Percentiles rank a stretch among this genome's conserved stretches.
These are phyloP conservation scores for Eledona agricola DNA, from an alignment of 2,888 invertebrate genomes.

Conservation along the genomic window DNA sequence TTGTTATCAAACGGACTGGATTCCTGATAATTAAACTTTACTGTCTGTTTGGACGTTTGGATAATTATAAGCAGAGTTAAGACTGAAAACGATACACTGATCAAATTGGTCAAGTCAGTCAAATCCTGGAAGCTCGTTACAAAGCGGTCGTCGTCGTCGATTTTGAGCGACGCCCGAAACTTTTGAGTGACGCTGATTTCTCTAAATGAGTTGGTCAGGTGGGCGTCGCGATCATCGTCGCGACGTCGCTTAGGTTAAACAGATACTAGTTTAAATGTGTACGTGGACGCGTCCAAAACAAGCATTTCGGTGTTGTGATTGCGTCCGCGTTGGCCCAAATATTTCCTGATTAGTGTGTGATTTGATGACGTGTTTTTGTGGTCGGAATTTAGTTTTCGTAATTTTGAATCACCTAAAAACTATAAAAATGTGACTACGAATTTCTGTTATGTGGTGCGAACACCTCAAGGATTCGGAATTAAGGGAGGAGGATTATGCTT, in stretches of 20 bases:
- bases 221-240: constrained; percentile 42
- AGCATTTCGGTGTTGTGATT: constrained; percentile 36
- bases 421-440: constrained; percentile 19
- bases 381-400: too few species aligned
- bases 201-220: constrained; percentile 44
- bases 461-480: too few species aligned
- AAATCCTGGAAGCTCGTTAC: too few species aligned
- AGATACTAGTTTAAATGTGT: constrained; percentile 47
- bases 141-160: too few species aligned
- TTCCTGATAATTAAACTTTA: constrained; percentile 24
- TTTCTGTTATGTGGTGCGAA: constrained; percentile 9
- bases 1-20: constrained; percentile 11
- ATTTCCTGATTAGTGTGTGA: constrained; percentile 7
- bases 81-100: constrained; percentile 10
- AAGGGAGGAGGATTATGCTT: constrained; percentile 37
- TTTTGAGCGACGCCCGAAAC: too few species aligned
- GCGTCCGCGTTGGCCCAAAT: constrained; percentile 25
- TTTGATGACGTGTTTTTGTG: constrained; percentile 1
- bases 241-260: constrained; percentile 48
- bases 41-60: constrained; percentile 10
- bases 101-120: constrained; percentile 10
- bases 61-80: constrained; percentile 12
- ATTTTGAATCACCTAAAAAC: constrained; percentile 7
- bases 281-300: constrained; percentile 46
- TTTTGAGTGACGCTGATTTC: constrained; percentile 32